These are phyloP conservation scores for Tachystola acroxantha DNA, from an alignment of 2,888 invertebrate genomes.

Conservation along the genomic window DNA sequence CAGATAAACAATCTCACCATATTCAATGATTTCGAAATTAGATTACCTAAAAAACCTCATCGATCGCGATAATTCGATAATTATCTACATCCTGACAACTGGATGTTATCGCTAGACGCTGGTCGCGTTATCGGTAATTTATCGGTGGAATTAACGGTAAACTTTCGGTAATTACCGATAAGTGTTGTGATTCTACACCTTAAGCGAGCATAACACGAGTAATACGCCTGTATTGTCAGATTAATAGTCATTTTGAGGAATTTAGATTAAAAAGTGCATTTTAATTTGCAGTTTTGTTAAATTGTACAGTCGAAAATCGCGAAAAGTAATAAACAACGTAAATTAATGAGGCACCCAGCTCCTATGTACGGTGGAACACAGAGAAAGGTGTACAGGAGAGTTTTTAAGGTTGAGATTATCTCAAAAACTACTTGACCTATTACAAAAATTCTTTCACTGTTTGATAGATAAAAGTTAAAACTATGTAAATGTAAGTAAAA, in stretches of 20 bases:
- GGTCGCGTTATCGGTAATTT: conserved; percentile 10
- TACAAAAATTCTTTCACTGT: no score
- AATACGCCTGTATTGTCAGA: conserved; percentile 32
- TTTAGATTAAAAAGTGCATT: conserved; percentile 19
- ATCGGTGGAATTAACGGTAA: conserved; percentile 12
- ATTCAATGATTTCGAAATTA: conserved; percentile 6
- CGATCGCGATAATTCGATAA: conserved; percentile 25
- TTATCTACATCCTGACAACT: conserved; percentile 15
- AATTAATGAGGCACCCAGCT: no score
- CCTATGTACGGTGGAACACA: no score
- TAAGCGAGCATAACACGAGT: conserved; percentile 23
- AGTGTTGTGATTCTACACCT: conserved; percentile 10
- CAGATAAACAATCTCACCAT: not conserved
- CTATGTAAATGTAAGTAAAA: no score
- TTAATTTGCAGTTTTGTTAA: not conserved
- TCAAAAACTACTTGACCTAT: no score
- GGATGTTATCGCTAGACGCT: conserved; percentile 22
- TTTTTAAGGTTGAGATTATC: no score
- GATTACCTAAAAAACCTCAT: conserved; percentile 19
- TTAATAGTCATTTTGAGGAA: conserved; percentile 22
- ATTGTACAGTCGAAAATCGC: not conserved
- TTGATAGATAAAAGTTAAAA: no score
- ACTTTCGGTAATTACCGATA: conserved; percentile 20
- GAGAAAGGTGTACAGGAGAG: no score
- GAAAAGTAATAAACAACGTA: not conserved